Evolutionary conservation across 1,140 invertebrate species (phyloP).

Genomic region (fruit fly (Drosophila melanogaster)): DNA sequence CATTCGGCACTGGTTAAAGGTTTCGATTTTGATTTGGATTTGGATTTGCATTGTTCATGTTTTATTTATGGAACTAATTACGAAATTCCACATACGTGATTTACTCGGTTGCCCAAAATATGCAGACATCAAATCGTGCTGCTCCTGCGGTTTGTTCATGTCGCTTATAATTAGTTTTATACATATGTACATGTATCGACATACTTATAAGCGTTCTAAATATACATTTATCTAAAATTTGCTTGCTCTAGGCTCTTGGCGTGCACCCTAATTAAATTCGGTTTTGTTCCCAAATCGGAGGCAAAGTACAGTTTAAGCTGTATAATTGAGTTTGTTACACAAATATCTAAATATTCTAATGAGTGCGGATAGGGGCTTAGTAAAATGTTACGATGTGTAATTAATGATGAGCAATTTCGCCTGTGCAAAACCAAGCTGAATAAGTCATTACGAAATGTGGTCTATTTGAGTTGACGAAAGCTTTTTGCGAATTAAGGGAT

Average conservation of each 20-base stretch:
- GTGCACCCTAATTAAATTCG: slow-evolving; percentile 4
- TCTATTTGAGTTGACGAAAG: slow-evolving; percentile 19
- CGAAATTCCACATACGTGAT: slow-evolving; percentile 39
- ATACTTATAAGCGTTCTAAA: not conserved
- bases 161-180: slow-evolving; percentile 39
- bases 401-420: slow-evolving; percentile 24
- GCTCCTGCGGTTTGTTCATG: slow-evolving; percentile 5
- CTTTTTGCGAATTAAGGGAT: slow-evolving; percentile 14
- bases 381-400: slow-evolving; percentile 9
- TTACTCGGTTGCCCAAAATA: slow-evolving; percentile 24
- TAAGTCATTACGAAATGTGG: slow-evolving; percentile 3
- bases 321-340: slow-evolving; percentile 24
- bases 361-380: not conserved
- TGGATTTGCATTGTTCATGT: slow-evolving; percentile 1
- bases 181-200: slow-evolving; percentile 7
- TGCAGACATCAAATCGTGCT: not conserved
- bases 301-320: slow-evolving; percentile 5
- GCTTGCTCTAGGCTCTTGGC: not conserved
- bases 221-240: slow-evolving; percentile 11
- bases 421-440: slow-evolving; percentile 6
- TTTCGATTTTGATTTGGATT: not conserved
- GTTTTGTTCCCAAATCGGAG: not conserved
- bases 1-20: not conserved
- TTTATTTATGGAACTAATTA: slow-evolving; percentile 63
- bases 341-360: slow-evolving; percentile 33